Evolutionary conservation across 1,140 invertebrate species (phyloP).

Genomic region (Mesaphorura yosii): DNA sequence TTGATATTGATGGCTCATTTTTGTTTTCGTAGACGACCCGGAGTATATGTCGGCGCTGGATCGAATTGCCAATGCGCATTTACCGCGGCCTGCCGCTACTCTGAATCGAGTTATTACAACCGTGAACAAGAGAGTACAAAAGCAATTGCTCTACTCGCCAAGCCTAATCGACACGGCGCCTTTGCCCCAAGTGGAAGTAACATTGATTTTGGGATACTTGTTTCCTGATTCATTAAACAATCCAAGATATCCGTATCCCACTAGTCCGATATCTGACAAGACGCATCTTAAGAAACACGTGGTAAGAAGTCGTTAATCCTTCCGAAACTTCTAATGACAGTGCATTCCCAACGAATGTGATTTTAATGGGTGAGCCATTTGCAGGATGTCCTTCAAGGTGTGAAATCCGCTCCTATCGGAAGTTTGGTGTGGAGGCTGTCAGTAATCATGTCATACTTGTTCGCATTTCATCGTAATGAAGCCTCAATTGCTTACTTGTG

Average conservation of each 20-base stretch:
- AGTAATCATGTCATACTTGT: no score
- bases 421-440: slow-evolving; percentile 72
- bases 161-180: slow-evolving; percentile 47
- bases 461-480: no score
- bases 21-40: slow-evolving; percentile 21
- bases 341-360: no score
- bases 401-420: slow-evolving; percentile 62
- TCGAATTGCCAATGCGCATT: slow-evolving; percentile 36
- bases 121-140: slow-evolving; percentile 33
- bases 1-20: background rate
- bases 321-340: slow-evolving; percentile 6
- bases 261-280: slow-evolving; percentile 21
- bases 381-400: slow-evolving; percentile 25
- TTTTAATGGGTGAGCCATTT: no score
- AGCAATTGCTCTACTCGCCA: slow-evolving; percentile 27
- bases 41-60: slow-evolving; percentile 40
- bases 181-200: slow-evolving; percentile 59
- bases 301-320: slow-evolving; percentile 2
- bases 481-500: slow-evolving; percentile 62
- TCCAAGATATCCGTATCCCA: slow-evolving; percentile 30
- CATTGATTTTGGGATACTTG: slow-evolving; percentile 67
- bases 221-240: slow-evolving; percentile 74
- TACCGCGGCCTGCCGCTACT: slow-evolving; percentile 12
- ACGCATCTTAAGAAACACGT: background rate
- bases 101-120: slow-evolving; percentile 32